phyloP scores from a whole-genome alignment of 2,888 invertebrate species.

The Oconnorella tubifera region DNA sequence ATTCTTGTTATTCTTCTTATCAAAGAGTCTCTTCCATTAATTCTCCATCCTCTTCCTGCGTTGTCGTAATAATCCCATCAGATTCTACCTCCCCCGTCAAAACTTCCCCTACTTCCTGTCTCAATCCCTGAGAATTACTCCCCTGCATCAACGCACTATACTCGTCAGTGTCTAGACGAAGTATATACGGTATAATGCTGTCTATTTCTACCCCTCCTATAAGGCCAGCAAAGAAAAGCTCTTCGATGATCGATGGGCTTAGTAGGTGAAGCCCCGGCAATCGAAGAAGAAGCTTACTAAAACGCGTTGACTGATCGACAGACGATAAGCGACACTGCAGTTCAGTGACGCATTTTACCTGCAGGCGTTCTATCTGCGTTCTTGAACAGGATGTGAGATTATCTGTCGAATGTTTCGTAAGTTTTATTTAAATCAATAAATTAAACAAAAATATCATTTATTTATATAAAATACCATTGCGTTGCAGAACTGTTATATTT shows the following conservation, averaged over 20 bases:
- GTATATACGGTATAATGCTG: constrained; percentile 85
- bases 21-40: too few species aligned
- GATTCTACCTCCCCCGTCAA: too few species aligned
- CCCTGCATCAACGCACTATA: constrained; percentile 33
- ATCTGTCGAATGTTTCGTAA: background rate
- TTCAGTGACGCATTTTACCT: constrained; percentile 65
- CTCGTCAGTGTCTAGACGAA: constrained; percentile 63
- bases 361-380: constrained; percentile 63
- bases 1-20: too few species aligned
- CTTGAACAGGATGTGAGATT: background rate
- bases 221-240: constrained; percentile 87
- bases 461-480: too few species aligned
- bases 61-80: too few species aligned
- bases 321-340: constrained; percentile 58
- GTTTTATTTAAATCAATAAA: too few species aligned
- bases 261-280: constrained; percentile 55
- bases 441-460: too few species aligned
- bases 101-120: too few species aligned
- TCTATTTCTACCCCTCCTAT: constrained; percentile 86
- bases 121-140: too few species aligned
- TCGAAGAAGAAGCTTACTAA: constrained; percentile 76
- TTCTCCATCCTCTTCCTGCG: too few species aligned
- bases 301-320: constrained; percentile 78
- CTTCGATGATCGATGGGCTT: constrained; percentile 81
- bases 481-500: too few species aligned